A percentile compares a stretch with the other conserved stretches of the same genome.
These are phyloP conservation scores for Aproaerema taeniolella DNA, from an alignment of 2,888 invertebrate species.

Conservation along the genomic window DNA sequence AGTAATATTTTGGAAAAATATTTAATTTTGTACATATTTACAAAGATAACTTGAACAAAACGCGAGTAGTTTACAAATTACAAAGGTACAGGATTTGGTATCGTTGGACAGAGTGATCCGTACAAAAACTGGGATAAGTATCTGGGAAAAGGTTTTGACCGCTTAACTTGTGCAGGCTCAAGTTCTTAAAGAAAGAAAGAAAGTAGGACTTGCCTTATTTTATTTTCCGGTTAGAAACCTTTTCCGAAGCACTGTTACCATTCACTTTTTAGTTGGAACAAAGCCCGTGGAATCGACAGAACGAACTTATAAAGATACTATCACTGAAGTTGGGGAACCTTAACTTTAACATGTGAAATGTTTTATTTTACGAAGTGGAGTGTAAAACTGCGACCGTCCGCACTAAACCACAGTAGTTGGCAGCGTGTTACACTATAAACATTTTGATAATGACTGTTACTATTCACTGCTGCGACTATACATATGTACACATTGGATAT, in stretches of 20 bases:
- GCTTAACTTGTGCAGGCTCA: conserved; percentile 7
- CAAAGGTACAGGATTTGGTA: conserved; percentile 13
- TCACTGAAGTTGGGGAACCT: conserved; percentile 3
- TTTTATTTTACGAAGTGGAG: conserved; percentile 5
- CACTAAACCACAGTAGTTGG: conserved; percentile 7
- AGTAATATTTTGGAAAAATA: conserved; percentile 54
- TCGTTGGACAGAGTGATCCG: neutral
- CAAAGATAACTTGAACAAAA: conserved; percentile 27
- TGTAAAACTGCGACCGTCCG: conserved; percentile 4
- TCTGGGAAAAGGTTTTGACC: conserved; percentile 8
- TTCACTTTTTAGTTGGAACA: conserved; percentile 2
- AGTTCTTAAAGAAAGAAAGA: conserved; percentile 5
- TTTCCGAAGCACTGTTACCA: conserved; percentile 1
- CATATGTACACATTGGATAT: too few relatives aligned
- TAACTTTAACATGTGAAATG: conserved; percentile 4
- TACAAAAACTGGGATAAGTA: conserved; percentile 8
- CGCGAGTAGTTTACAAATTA: conserved; percentile 27
- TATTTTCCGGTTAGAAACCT: conserved; percentile 9
- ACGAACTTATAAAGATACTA: conserved; percentile 7
- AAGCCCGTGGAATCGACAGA: conserved; percentile 4
- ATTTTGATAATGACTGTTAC: conserved; percentile 10
- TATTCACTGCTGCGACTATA: conserved; percentile 3
- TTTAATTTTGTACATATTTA: conserved; percentile 68
- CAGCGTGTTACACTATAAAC: conserved; percentile 9
- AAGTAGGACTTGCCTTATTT: conserved; percentile 5